A percentile compares a stretch with the other conserved stretches of the same genome.
These are phyloP conservation scores for Lacanobia oleracea DNA, from an alignment of 2,888 invertebrate species.

Conservation along the genomic window DNA sequence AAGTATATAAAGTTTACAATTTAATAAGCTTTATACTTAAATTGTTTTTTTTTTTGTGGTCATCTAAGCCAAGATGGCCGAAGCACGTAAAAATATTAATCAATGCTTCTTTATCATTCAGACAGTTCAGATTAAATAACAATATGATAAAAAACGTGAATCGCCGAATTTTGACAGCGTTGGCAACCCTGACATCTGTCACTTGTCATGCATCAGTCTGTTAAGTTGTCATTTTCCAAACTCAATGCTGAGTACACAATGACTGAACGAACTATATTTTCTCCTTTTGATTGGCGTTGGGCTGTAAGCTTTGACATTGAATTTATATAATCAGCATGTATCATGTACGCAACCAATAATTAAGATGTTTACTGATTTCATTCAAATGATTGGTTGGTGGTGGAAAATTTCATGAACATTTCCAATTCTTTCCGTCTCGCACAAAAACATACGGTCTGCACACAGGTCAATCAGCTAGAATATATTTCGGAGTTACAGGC, in stretches of 20 bases:
- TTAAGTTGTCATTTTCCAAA: conserved; percentile 42
- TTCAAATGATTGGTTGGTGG: neutral
- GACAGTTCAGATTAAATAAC: conserved; percentile 6
- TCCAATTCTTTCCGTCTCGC: neutral
- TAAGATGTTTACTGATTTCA: neutral
- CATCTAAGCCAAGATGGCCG: neutral
- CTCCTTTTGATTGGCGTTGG: conserved; percentile 14
- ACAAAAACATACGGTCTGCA: neutral
- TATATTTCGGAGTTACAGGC: neutral
- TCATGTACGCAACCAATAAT: conserved; percentile 6
- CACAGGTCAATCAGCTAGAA: neutral
- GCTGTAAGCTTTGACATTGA: conserved; percentile 26
- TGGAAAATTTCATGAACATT: neutral
- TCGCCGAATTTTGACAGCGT: conserved; percentile 16
- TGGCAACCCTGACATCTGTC: conserved; percentile 38
- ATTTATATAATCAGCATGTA: conserved; percentile 17
- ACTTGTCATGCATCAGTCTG: conserved; percentile 33
- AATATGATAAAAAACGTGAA: conserved; percentile 11
- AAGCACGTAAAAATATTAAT: neutral
- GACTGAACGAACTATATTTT: conserved; percentile 22
- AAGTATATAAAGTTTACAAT: conserved; percentile 1
- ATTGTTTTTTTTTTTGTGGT: neutral
- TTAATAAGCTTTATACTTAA: neutral
- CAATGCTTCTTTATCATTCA: conserved; percentile 3
- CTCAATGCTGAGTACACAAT: conserved; percentile 24